Base-by-base conservation (phyloP, 1,140 invertebrate genomes). In the Neoseiulus cucumeris region DNA sequence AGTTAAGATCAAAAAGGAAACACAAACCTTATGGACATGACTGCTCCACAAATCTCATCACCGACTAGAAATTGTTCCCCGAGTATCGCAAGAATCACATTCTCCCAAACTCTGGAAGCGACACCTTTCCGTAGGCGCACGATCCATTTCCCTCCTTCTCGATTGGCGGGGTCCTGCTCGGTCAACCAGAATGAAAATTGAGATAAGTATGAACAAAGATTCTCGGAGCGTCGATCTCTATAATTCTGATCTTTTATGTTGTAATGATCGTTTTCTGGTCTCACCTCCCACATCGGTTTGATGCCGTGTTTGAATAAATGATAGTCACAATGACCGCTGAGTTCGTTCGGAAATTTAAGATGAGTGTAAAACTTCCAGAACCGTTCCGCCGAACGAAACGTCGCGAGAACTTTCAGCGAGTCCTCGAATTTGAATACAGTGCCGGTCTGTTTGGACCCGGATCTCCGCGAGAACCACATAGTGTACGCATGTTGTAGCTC, bases 51-150 rank as follows among this genome's bases (percentile, higher is more conserved):
- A 69, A 99, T 93, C 80, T 98, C 95, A 70, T 94, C 87, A 7
- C 93, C 93, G 6, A 98, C 93, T 83, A 95, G 89, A 81, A 98
- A 98, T 80, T 98, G 94, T 78, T 98, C 94, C 14, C 91, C 91
- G 69, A 92, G 68, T 42, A 99, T 94, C 65, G 95, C 94, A 78
- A 99, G 83, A 70, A 97, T 87, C 33, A 98, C 80, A 79, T 98
- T 97, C 79, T 98, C 95, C 94, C 94, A 98, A 74, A 91, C 94
- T 55, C 92, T 82, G 42, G 89, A 90, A 25, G 92, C 90, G 74
- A 97, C 81, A 66, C 91, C 89, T 80, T 97, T 97, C 72, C 88
- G 84, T 72, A 98, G 79, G 67, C 91, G 80, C 59, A 98, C 84
- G 67, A 96, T 89, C 92, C 92, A 98, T 80, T 96, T 96, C 18